Evolutionary conservation across 2,113 vertebrate genomes (phyloP).

Genomic region (Perognathus longimembris): DNA sequence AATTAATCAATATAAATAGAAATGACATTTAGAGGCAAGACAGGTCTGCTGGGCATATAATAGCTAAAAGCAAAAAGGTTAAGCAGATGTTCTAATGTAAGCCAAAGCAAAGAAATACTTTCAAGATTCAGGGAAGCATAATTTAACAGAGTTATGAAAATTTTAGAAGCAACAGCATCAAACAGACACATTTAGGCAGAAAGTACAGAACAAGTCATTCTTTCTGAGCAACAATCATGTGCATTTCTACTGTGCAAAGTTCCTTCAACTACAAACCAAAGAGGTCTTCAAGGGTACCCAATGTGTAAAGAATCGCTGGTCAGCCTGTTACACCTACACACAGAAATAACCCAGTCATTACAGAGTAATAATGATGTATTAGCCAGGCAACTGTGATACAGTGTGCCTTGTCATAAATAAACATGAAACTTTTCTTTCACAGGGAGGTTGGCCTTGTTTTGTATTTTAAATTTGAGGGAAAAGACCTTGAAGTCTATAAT

Average conservation of each 20-base stretch:
- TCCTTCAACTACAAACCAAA: constrained; percentile 61
- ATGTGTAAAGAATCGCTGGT: constrained; percentile 45
- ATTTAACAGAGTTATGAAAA: background rate
- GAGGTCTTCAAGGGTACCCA: constrained; percentile 34
- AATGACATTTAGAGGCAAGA: constrained; percentile 40
- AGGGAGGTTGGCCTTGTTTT: background rate
- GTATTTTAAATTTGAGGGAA: background rate
- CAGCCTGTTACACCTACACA: constrained; percentile 49
- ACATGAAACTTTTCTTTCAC: background rate
- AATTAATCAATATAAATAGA: constrained; percentile 46
- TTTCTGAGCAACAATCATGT: constrained; percentile 29
- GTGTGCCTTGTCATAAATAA: constrained; percentile 5
- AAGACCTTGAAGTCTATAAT: background rate
- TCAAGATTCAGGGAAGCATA: background rate
- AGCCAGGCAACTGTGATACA: background rate
- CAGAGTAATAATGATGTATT: background rate
- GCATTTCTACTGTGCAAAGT: constrained; percentile 41
- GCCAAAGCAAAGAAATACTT: constrained; percentile 32
- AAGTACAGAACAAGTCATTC: background rate
- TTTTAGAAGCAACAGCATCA: constrained; percentile 44
- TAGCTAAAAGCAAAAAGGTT: constrained; percentile 14
- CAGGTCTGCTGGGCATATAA: background rate
- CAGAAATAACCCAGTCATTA: constrained; percentile 54
- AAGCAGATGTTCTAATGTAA: constrained; percentile 21
- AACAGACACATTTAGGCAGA: constrained; percentile 27